Conservation (phyloP, 2,888 invertebrate genomes). For the Drosophila stalkeri region DNA sequence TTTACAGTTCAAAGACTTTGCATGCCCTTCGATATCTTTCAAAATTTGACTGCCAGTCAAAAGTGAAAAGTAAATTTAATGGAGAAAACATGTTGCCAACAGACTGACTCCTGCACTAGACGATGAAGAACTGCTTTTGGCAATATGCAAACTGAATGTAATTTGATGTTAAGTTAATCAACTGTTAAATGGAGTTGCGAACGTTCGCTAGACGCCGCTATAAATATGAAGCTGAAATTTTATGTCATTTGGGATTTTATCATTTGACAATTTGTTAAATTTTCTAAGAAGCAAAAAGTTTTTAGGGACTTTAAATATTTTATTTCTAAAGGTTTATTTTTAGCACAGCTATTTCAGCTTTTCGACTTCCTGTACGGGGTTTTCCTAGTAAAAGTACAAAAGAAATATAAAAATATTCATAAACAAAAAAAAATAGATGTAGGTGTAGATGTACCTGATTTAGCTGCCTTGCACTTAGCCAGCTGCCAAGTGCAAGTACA, state of each 20-base stretch:
- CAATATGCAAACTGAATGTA: slow-evolving; percentile 6
- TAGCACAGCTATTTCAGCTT: neutral
- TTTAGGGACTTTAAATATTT: neutral
- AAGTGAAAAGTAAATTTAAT: slow-evolving; percentile 21
- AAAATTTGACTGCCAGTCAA: slow-evolving; percentile 7
- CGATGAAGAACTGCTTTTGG: neutral
- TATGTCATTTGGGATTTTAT: neutral
- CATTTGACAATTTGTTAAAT: neutral
- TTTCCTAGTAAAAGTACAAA: neutral
- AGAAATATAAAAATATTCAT: neutral
- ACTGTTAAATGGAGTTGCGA: slow-evolving; percentile 21
- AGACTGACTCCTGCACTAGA: neutral
- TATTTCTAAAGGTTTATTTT: neutral
- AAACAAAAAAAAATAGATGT: neutral
- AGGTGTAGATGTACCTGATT: neutral
- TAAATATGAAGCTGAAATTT: neutral
- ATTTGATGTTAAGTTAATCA: slow-evolving; percentile 18
- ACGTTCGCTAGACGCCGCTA: neutral
- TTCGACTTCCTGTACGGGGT: neutral
- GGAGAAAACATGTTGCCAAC: slow-evolving; percentile 19
- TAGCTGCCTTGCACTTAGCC: slow-evolving; percentile 5
- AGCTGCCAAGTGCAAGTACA: slow-evolving; percentile 42
- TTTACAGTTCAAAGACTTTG: neutral
- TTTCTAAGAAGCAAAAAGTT: neutral
- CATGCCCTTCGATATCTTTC: neutral